phyloP scores from a whole-genome alignment of 2,888 invertebrate genomes.

The Dasypolia templi region DNA sequence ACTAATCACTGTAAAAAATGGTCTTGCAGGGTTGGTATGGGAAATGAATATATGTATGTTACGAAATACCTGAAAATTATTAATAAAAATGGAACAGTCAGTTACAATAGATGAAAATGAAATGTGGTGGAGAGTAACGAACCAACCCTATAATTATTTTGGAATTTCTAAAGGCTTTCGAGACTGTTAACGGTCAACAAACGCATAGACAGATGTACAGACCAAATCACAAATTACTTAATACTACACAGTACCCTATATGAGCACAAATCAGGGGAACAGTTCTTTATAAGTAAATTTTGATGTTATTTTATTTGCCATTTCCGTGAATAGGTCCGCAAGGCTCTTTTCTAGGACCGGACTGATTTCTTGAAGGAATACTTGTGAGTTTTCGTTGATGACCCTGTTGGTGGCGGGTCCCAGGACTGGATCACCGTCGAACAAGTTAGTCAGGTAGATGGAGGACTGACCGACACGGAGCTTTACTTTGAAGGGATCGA shows the following conservation, averaged over 20 bases:
- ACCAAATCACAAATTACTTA: constrained; percentile 62
- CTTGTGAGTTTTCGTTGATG: constrained; percentile 92
- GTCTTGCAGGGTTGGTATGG: constrained; percentile 38
- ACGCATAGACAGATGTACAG: constrained; percentile 30
- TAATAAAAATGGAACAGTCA: constrained; percentile 31
- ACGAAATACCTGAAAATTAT: constrained; percentile 18
- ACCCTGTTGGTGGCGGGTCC: constrained; percentile 92
- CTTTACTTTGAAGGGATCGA: constrained; percentile 91
- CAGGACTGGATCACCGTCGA: constrained; percentile 92
- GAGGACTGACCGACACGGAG: constrained; percentile 91
- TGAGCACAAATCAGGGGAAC: constrained; percentile 87
- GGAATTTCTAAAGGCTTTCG: constrained; percentile 49
- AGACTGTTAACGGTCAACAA: constrained; percentile 32
- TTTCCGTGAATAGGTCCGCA: constrained; percentile 92
- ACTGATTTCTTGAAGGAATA: constrained; percentile 92
- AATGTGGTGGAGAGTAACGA: constrained; percentile 7
- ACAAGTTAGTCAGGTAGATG: constrained; percentile 92
- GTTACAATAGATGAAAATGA: constrained; percentile 20
- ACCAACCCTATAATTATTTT: constrained; percentile 43
- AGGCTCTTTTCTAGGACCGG: constrained; percentile 92
- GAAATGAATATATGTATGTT: constrained; percentile 4
- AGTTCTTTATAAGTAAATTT: constrained; percentile 93
- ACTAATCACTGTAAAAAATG: constrained; percentile 44
- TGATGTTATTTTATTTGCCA: constrained; percentile 93
- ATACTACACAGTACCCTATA: constrained; percentile 30